Conservation (phyloP, 1,140 invertebrate genomes). For the Anagrus nilaparvatae region DNA sequence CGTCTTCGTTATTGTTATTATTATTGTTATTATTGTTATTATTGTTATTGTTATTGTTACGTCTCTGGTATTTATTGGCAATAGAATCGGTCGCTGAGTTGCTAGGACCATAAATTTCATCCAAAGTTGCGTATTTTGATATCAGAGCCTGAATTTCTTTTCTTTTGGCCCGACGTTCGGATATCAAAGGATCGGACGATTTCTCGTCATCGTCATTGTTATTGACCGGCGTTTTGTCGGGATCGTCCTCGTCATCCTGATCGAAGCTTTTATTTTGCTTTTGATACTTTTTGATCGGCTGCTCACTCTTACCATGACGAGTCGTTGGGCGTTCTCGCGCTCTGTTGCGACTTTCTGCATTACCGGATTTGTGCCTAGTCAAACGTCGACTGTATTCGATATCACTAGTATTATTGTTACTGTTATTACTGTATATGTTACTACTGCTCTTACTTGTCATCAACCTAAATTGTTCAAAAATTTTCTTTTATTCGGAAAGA, state of each 20-base stretch:
- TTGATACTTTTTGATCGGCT: constrained; percentile 19
- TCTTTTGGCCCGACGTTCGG: constrained; percentile 61
- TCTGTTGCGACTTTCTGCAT: constrained; percentile 24
- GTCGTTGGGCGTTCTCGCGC: constrained; percentile 23
- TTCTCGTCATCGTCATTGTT: constrained; percentile 45
- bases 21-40: constrained; percentile 16
- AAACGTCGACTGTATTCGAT: too few relatives aligned
- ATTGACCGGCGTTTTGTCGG: constrained; percentile 8
- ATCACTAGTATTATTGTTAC: too few relatives aligned
- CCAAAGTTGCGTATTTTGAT: constrained; percentile 62
- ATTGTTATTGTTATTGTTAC: constrained; percentile 13
- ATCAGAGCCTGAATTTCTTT: constrained; percentile 74
- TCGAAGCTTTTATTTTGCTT: constrained; percentile 33
- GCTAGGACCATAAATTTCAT: constrained; percentile 45
- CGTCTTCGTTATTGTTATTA: constrained; percentile 17
- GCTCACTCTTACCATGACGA: constrained; percentile 34
- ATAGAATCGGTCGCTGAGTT: constrained; percentile 34
- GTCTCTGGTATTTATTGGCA: constrained; percentile 38
- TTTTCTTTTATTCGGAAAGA: too few relatives aligned
- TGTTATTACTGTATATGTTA: constrained; percentile 6
- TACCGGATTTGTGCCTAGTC: constrained; percentile 33
- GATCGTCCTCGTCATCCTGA: constrained; percentile 7
- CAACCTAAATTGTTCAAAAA: too few relatives aligned
- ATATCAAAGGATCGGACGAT: constrained; percentile 45
- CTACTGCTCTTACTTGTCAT: constrained; percentile 6